A percentile compares a stretch with the other conserved stretches of the same genome.
Evolutionary conservation across 1,140 invertebrate genomes (phyloP).

Genomic region (Pseudobourletiella spinata): DNA sequence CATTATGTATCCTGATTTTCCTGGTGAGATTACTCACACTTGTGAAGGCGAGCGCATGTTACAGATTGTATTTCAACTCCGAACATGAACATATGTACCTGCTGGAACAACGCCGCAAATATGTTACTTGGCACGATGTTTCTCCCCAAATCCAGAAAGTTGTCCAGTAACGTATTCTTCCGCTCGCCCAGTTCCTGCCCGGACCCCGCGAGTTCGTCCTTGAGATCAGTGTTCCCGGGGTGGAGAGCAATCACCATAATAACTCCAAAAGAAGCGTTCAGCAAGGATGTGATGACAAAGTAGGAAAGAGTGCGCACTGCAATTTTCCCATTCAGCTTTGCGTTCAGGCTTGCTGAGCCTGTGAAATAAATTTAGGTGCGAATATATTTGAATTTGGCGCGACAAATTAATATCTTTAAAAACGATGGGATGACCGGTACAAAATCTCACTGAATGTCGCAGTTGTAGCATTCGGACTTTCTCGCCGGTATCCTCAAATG

Average conservation of each 20-base stretch:
- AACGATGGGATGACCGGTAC: no score
- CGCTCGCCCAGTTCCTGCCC: conserved; percentile 42
- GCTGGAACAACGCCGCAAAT: conserved; percentile 76
- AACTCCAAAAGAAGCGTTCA: conserved; percentile 69
- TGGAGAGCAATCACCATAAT: conserved; percentile 63
- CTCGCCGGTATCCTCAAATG: background rate
- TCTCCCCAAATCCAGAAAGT: conserved; percentile 74
- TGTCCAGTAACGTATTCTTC: conserved; percentile 64
- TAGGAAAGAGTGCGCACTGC: conserved; percentile 66
- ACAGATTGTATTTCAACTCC: no score
- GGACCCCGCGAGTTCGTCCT: conserved; percentile 42
- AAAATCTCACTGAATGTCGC: no score
- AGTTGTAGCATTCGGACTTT: no score
- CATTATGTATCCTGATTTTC: no score
- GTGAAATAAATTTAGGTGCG: conserved; percentile 31
- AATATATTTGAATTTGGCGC: no score
- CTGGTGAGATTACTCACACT: no score
- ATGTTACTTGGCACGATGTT: conserved; percentile 83
- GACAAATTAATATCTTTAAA: no score
- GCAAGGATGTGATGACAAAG: conserved; percentile 67
- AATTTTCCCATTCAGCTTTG: conserved; percentile 74
- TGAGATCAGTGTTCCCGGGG: conserved; percentile 62
- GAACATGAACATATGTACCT: conserved; percentile 43
- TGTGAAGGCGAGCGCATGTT: no score
- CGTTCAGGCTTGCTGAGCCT: conserved; percentile 76